Base-by-base conservation (phyloP, 2,797 vertebrate genomes). In the Squalus acanthias region DNA sequence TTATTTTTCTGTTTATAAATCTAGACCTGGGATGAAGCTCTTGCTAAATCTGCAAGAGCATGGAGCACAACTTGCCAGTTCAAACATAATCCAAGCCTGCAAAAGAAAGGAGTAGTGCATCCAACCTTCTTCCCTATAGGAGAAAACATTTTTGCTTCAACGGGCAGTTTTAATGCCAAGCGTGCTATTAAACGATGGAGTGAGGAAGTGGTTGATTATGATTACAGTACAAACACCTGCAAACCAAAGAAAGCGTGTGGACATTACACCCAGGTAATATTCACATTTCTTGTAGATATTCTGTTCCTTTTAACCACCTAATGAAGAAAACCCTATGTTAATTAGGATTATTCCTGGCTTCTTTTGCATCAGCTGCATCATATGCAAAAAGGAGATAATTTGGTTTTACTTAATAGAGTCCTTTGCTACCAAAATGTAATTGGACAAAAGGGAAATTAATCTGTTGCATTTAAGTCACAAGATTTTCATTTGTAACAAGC, bases 181-280 rank as follows among this genome's bases (percentile, higher is more conserved):
- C 1, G 26, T 10, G 91, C 91, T 93, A 93, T 93, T 69, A 24
- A 93, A 22, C 12, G 33, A 24, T 93, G 91, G 91, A 0, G 46
- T 46, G n/a, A 12, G 9, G 91, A 93, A 93, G 8, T 93, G n/a
- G 3, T 0, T 20, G 2, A 93, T 69, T 93, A 69, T 46, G 10
- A 93, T 69, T 69, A 46, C 22, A 22, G 3, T 46, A 39, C 63
- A 69, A 93, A 69, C 20, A 69, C 0, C 63, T 93, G 91, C n/a
- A 93, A 69, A 69, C 8, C 65, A 46, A 22, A 46, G 0, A 8
- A 8, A 69, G 1, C 3, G 1, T 93, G 91, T 93, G 63, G 91
- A 12, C 91, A 93, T 69, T 93, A 67, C 91, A 93, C 91, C 17
- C 91, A 93, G 91, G 91, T 93, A 93, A 69, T 93, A 67, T 93